Base-by-base conservation (phyloP, 2,797 vertebrate genomes). In the Cossypha heuglini region DNA sequence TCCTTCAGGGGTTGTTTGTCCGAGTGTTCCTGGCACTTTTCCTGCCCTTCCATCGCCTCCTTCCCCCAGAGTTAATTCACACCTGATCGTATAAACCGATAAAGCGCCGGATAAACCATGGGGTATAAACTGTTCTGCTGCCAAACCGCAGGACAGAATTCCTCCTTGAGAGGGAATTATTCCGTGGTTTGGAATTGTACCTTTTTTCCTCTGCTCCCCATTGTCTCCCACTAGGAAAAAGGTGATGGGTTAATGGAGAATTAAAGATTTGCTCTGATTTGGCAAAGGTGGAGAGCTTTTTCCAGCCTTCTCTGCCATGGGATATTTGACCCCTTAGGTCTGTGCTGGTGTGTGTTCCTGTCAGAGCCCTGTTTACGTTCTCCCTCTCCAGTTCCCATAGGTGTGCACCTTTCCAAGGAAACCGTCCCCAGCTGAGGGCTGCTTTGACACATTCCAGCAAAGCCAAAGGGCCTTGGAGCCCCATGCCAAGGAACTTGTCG, bases 31-130 rank as follows among this genome's bases (percentile, higher is more conserved):
- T 69, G 88, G 68, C 91, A 22, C 13, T 66, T 86, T 54, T 76
- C 78, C 78, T 63, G 87, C 78, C 78, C 57, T 89, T 76, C 80
- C 59, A 2, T 19, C 29, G 24, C 37, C 57, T n/a, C 64, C 43
- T 64, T 63, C 57, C 59, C 69, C 43, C 7, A 15, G 67, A 59
- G 52, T 67, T 42, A 92, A 88, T 96, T 94, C 95, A 66, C 88
- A 93, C 93, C 94, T 83, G 93, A 72, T 83, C 31, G 29, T 22
- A 73, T 92, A 86, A 94, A 94, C 92, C 11, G 80, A 88, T 88
- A 82, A 93, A 59, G 43, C 4, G 0, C 9, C 3, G 15, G 89
- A 85, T 92, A 88, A 84, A 87, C 58, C 3, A 8, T 8, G 18
- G 49, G 77, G 35, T 24, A 63, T 55, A 81, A 90, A 90, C 88